Percentiles rank a stretch among this genome's conserved stretches.
Conservation (phyloP, 2,888 invertebrate species). For the Thera britannica region DNA sequence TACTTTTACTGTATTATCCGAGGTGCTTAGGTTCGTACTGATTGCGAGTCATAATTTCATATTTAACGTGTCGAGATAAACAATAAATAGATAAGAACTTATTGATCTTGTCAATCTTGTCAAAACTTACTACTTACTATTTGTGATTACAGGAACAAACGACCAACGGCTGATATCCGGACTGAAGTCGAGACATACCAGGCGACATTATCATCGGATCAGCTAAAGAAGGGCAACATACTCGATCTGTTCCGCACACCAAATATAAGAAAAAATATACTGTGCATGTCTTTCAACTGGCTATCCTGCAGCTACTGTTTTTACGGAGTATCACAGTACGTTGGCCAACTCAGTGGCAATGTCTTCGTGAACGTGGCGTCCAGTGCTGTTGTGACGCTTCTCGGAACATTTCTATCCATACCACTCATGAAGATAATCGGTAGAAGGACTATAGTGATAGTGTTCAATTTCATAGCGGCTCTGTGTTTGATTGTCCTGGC, state of each 20-base stretch:
- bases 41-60: neutral
- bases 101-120: neutral
- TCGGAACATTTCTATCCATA: constrained; percentile 86
- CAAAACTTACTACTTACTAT: neutral
- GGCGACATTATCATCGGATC: constrained; percentile 57
- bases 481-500: constrained; percentile 86
- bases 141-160: constrained; percentile 73
- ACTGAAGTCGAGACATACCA: constrained; percentile 68
- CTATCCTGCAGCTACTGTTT: constrained; percentile 89
- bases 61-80: no score
- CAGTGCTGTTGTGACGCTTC: constrained; percentile 87
- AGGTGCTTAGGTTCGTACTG: no score
- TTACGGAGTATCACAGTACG: constrained; percentile 93
- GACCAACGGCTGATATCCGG: constrained; percentile 75
- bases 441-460: constrained; percentile 86
- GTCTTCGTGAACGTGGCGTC: constrained; percentile 93
- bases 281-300: constrained; percentile 91
- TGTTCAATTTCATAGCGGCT: constrained; percentile 86
- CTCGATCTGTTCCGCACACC: constrained; percentile 89
- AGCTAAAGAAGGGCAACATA: constrained; percentile 81
- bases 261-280: constrained; percentile 88
- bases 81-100: no score
- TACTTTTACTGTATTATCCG: neutral
- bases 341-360: constrained; percentile 91
- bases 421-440: constrained; percentile 87